phyloP scores from a whole-genome alignment of 2,888 invertebrate genomes.

The Athalia rosae region DNA sequence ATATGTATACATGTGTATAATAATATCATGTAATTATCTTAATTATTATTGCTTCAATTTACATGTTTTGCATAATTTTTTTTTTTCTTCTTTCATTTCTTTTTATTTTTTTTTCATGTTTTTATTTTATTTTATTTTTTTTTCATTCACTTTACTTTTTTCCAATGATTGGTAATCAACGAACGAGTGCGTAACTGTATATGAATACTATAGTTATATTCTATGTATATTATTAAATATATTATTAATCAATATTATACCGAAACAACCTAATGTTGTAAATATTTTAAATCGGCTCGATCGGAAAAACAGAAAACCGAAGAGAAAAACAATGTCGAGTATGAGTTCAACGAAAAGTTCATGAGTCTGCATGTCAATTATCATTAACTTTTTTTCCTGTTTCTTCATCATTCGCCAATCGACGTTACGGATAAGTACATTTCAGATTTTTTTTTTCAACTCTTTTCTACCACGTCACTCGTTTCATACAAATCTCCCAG shows the following conservation, averaged over 20 bases:
- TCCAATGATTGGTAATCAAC: slow-evolving; percentile 10
- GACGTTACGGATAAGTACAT: too few relatives aligned
- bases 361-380: background rate
- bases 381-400: background rate
- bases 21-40: slow-evolving; percentile 50
- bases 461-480: too few relatives aligned
- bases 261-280: slow-evolving; percentile 15
- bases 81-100: too few relatives aligned
- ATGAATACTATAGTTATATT: background rate
- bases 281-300: slow-evolving; percentile 3
- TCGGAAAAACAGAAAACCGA: background rate
- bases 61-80: slow-evolving; percentile 50
- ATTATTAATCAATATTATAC: background rate
- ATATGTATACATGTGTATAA: slow-evolving; percentile 12
- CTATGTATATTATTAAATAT: background rate
- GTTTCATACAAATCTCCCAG: too few relatives aligned
- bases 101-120: too few relatives aligned
- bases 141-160: too few relatives aligned
- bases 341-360: background rate
- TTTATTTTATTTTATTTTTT: too few relatives aligned
- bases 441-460: too few relatives aligned
- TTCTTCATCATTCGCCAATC: background rate
- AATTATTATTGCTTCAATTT: slow-evolving; percentile 61
- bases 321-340: background rate
- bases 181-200: slow-evolving; percentile 25